phyloP scores from a whole-genome alignment of 2,113 vertebrate species.

The Melanotaenia duboulayi region DNA sequence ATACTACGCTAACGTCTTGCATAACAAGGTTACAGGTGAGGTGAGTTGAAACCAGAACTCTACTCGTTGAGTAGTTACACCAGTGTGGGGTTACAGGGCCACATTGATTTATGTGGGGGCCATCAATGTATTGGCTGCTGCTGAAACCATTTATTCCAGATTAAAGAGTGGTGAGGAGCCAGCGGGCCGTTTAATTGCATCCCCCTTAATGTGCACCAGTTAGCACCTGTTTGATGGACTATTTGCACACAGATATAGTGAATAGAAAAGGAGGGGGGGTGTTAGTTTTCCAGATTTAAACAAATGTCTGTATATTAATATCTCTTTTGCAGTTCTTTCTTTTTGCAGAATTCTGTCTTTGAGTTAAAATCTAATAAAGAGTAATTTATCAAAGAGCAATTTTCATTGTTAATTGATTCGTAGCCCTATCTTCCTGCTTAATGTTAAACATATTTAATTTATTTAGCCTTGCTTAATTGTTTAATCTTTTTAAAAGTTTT shows the following conservation, averaged over 20 bases:
- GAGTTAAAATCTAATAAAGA: conserved; percentile 65
- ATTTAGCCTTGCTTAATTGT: not conserved
- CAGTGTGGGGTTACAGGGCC: conserved; percentile 63
- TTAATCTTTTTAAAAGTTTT: not conserved
- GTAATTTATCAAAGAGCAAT: conserved; percentile 41
- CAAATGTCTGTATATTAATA: conserved; percentile 60
- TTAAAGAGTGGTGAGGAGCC: conserved; percentile 22
- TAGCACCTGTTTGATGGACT: conserved; percentile 32
- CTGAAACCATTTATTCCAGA: conserved; percentile 57
- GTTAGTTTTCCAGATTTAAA: conserved; percentile 52
- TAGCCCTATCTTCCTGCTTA: not conserved
- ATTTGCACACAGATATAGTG: conserved; percentile 52
- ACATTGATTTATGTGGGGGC: conserved; percentile 15
- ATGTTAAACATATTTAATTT: not conserved
- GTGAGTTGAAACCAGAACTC: conserved; percentile 63
- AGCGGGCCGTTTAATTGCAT: conserved; percentile 22
- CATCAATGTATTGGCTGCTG: conserved; percentile 36
- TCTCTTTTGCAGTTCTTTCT: conserved; percentile 56
- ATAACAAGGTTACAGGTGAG: conserved; percentile 16
- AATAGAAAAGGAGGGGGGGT: not conserved
- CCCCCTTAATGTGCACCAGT: conserved; percentile 27
- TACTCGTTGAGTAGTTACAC: conserved; percentile 52
- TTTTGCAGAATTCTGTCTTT: conserved; percentile 52
- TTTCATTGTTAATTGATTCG: not conserved
- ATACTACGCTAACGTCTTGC: conserved; percentile 60